Percentiles rank a stretch among this genome's conserved stretches.
Conservation (phyloP, 1,140 invertebrate genomes). For the Drosophila nigrodunni region DNA sequence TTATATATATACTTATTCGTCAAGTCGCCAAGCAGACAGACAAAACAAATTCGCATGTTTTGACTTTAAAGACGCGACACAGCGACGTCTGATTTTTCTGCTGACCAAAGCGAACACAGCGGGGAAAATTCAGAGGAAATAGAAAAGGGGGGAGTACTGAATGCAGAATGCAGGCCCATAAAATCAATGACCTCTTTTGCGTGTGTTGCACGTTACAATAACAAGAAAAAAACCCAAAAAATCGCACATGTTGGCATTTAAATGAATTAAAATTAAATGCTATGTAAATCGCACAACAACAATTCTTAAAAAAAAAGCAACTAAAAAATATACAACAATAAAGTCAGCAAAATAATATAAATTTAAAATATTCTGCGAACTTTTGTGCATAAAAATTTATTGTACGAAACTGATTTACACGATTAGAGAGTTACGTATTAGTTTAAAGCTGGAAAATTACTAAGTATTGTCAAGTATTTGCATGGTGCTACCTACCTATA, state of each 20-base stretch:
- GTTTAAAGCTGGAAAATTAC: background rate
- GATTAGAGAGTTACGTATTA: conserved; percentile 1
- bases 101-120: conserved; percentile 11
- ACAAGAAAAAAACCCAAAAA: conserved; percentile 14
- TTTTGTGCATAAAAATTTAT: conserved; percentile 6
- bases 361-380: conserved; percentile 12
- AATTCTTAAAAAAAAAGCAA: background rate
- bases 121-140: too few species aligned
- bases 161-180: conserved; percentile 26
- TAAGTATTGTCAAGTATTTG: background rate
- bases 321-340: background rate
- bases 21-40: conserved; percentile 30
- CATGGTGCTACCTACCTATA: too few species aligned
- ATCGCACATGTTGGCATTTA: conserved; percentile 69
- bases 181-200: conserved; percentile 74
- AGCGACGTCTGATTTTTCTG: conserved; percentile 18
- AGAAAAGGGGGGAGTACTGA: background rate
- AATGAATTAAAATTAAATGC: conserved; percentile 61
- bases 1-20: background rate
- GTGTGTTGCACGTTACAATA: conserved; percentile 10
- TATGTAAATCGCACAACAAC: conserved; percentile 15
- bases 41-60: conserved; percentile 42
- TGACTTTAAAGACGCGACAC: conserved; percentile 31
- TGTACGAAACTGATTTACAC: conserved; percentile 27
- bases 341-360: conserved; percentile 24